Conservation (phyloP, 35 echinoderm and acorn worm genomes). For the Ophiothrix spiculata region DNA sequence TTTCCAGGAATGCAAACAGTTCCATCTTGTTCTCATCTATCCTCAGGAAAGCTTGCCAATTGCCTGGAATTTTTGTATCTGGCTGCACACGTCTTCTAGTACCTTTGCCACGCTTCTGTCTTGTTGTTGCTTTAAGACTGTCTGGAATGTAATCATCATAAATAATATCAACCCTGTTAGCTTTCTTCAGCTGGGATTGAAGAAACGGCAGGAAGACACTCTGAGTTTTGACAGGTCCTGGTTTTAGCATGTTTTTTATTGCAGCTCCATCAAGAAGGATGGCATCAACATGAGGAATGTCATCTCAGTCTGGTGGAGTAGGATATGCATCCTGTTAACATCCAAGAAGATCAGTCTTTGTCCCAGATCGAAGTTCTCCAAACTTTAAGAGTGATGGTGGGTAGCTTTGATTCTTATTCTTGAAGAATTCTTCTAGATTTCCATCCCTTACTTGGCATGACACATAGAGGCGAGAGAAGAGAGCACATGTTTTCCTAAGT, state of each 20-base stretch:
- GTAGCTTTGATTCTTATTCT: constrained; percentile 41
- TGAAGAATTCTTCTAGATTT: constrained; percentile 45
- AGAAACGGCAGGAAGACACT: constrained; percentile 38
- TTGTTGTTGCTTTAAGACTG: constrained; percentile 51
- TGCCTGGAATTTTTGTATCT: constrained; percentile 36
- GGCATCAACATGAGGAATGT: background rate
- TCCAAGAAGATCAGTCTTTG: constrained; percentile 36
- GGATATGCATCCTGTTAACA: constrained; percentile 3
- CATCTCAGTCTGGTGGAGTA: background rate
- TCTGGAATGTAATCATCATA: constrained; percentile 46
- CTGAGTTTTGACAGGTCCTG: constrained; percentile 26
- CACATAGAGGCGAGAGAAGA: background rate
- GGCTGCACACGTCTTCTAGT: constrained; percentile 31
- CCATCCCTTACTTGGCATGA: no score
- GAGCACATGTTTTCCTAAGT: background rate
- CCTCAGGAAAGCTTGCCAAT: constrained; percentile 47
- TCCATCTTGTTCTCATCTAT: constrained; percentile 44
- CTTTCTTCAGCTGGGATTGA: background rate
- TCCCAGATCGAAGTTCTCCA: constrained; percentile 6
- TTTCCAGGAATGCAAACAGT: constrained; percentile 49
- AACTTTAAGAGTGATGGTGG: constrained; percentile 36
- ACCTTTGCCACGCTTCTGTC: constrained; percentile 58
- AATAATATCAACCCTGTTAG: constrained; percentile 43
- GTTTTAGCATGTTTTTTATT: constrained; percentile 43
- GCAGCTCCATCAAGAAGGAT: constrained; percentile 47